A percentile compares a stretch with the other conserved stretches of the same genome.
These are phyloP conservation scores for Cepaea hortensis DNA, from an alignment of 2,888 invertebrate species.

Conservation along the genomic window DNA sequence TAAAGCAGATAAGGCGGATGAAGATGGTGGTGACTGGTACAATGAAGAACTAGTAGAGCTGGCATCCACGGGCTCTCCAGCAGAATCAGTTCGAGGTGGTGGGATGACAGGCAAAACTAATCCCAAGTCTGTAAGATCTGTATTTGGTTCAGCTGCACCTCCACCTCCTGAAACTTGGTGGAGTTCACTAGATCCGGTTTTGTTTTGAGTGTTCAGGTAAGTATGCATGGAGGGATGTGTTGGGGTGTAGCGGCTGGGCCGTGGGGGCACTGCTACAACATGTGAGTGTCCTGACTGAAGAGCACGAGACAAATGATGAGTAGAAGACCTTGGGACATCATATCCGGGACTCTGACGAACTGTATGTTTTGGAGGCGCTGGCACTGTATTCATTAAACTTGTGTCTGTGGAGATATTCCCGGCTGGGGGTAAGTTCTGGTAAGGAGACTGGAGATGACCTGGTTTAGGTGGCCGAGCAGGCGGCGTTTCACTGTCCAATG, in stretches of 20 bases:
- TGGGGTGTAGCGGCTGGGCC: conserved; percentile 11
- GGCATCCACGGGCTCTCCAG: conserved; percentile 9
- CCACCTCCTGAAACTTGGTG: neutral
- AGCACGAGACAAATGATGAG: conserved; percentile 54
- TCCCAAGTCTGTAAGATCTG: conserved; percentile 1
- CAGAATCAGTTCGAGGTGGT: conserved; percentile 34
- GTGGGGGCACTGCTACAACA: neutral
- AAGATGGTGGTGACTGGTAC: conserved; percentile 35
- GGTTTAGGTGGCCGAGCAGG: conserved; percentile 66
- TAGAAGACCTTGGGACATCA: conserved; percentile 55
- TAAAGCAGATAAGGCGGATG: conserved; percentile 13
- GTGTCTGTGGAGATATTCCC: conserved; percentile 51
- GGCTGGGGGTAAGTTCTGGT: conserved; percentile 69
- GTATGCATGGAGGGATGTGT: neutral
- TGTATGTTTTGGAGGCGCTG: conserved; percentile 38
- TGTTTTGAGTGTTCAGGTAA: conserved; percentile 46
- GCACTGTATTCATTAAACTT: conserved; percentile 35
- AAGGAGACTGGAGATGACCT: conserved; percentile 59
- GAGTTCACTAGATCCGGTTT: neutral
- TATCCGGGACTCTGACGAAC: conserved; percentile 49
- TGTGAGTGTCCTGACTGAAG: conserved; percentile 46
- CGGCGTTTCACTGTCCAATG: conserved; percentile 52
- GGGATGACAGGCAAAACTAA: conserved; percentile 21
- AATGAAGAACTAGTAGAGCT: conserved; percentile 31
- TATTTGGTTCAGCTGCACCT: neutral